Base-by-base conservation (phyloP, 2,888 invertebrate species). In the Axea sp. region DNA sequence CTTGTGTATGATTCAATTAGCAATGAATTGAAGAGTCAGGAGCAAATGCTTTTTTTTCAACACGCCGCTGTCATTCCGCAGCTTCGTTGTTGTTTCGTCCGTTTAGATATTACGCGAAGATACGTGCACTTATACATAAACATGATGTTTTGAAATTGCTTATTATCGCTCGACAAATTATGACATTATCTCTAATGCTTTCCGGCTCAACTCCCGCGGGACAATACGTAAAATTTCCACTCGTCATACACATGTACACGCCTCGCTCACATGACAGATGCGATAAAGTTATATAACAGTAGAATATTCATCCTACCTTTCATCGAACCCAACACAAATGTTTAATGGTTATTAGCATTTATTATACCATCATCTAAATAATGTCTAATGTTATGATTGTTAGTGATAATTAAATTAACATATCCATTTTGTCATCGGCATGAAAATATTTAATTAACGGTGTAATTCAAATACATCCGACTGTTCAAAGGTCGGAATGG, bases 131-230 rank as follows among this genome's bases (percentile, higher is more conserved):
- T 37, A 55, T 62, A 57, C 62, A 67, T 64, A 73, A 69, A 69
- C 73, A 65, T 67, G 62, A 77, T 77, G 76, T 77, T 81, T 79
- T 76, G 71, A 73, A 76, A 78, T 75, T 75, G 75, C 71, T 75
- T 74, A 76, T 78, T 78, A 76, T 75, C 74, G 72, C 39, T 41
- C 73, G 67, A 75, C 75, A 75, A 76, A 77, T 71, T 74, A 69
- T 62, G 71, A 72, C 67, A 71, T 73, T 67, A 74, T 72, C 68
- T 64, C 62, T 49, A 37, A 62, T 69, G 73, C 43, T 76, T 76
- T 73, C 65, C 69, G 51, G 62, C 45, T 57, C 68, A 59, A 49
- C 47, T 73, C 73, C 60, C 65, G 12, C 31, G 43, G 45, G 65
- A 73, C 73, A 73, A 69, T 69, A 57, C 65, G 35, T 73, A 73